These are phyloP conservation scores for Zoanthus solanderi DNA, from an alignment of 92 coral and sea anemone species.

Conservation along the genomic window DNA sequence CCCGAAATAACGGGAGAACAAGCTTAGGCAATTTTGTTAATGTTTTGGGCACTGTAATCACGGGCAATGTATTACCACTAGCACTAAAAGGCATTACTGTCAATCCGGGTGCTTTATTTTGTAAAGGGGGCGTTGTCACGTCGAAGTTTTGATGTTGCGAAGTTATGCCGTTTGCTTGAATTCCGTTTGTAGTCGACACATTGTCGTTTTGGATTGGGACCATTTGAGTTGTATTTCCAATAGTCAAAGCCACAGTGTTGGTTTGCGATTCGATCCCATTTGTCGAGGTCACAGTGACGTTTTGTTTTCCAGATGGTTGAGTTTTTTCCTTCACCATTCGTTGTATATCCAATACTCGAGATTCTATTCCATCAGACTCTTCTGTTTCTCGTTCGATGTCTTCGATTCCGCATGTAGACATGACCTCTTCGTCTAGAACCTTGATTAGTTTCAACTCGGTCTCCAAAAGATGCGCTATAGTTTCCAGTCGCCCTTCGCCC, in stretches of 20 bases:
- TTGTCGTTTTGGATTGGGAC: constrained; percentile 16
- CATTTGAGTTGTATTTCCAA: constrained; percentile 27
- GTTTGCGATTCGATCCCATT: constrained; percentile 14
- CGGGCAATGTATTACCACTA: constrained; percentile 21
- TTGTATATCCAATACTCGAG: constrained; percentile 49
- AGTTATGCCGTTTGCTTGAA: constrained; percentile 17
- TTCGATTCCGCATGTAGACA: constrained; percentile 37
- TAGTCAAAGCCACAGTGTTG: constrained; percentile 13
- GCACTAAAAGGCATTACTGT: constrained; percentile 35
- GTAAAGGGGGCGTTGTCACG: constrained; percentile 26
- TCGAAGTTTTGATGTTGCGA: constrained; percentile 23
- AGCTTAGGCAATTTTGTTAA: constrained; percentile 65
- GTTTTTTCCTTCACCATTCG: constrained; percentile 36
- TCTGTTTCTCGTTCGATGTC: constrained; percentile 62
- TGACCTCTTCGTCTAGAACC: constrained; percentile 49
- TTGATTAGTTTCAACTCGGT: constrained; percentile 25
- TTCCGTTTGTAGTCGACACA: constrained; percentile 11
- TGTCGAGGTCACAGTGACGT: constrained; percentile 23
- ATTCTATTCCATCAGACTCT: constrained; percentile 53
- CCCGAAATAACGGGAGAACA: constrained; percentile 32
- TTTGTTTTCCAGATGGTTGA: constrained; percentile 24
- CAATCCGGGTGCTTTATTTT: constrained; percentile 14
- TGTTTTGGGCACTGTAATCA: constrained; percentile 19
- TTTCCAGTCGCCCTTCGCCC: constrained; percentile 49
- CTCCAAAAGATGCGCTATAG: constrained; percentile 46